These are phyloP conservation scores for Lochmaea crataegi DNA, from an alignment of 2,888 invertebrate genomes.

Conservation along the genomic window DNA sequence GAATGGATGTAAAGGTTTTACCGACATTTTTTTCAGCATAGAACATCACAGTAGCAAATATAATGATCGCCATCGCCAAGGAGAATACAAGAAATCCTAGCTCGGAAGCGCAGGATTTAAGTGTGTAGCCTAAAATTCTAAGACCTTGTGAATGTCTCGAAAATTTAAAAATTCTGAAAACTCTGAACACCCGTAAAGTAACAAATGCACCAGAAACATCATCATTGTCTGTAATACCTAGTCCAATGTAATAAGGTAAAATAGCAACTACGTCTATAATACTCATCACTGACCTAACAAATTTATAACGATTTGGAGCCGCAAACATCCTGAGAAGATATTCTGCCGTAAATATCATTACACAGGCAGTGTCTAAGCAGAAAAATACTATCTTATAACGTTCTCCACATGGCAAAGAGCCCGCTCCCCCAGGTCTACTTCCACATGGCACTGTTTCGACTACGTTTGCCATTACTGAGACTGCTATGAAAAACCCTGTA, in stretches of 20 bases:
- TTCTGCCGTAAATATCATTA: constrained; percentile 99
- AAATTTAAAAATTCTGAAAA: constrained; percentile 99
- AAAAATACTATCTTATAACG: constrained; percentile 98
- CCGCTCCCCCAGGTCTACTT: constrained; percentile 85
- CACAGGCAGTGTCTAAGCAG: constrained; percentile 99
- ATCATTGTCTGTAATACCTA: constrained; percentile 97
- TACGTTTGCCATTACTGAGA: constrained; percentile 99
- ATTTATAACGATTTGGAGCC: constrained; percentile 98
- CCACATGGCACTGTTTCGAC: constrained; percentile 98
- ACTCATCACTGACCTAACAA: constrained; percentile 98
- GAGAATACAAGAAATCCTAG: constrained; percentile 99
- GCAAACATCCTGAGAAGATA: constrained; percentile 95
- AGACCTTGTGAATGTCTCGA: constrained; percentile 99
- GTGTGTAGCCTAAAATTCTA: constrained; percentile 97
- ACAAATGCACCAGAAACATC: constrained; percentile 99
- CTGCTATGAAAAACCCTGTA: constrained; percentile 99
- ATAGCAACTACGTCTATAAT: constrained; percentile 99
- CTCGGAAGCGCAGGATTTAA: constrained; percentile 99
- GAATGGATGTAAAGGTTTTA: constrained; percentile 98
- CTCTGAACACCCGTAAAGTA: constrained; percentile 97
- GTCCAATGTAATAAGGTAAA: constrained; percentile 97
- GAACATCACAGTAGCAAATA: constrained; percentile 99
- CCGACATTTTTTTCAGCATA: constrained; percentile 99
- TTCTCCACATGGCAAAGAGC: constrained; percentile 95
- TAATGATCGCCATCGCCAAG: constrained; percentile 99